Evolutionary conservation across 2,888 invertebrate genomes (phyloP).

Genomic region (Orthosia incerta): DNA sequence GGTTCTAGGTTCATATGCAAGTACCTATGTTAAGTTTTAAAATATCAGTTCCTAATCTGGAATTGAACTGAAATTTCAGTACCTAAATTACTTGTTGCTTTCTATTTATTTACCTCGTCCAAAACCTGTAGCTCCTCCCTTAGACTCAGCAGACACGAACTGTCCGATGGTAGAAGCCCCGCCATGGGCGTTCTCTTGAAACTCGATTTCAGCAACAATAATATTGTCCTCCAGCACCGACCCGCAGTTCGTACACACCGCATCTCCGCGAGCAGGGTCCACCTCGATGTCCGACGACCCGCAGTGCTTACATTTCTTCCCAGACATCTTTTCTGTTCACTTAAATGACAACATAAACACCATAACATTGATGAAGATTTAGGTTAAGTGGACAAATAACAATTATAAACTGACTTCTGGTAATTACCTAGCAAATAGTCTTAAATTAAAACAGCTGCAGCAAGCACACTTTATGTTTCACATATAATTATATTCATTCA

Average conservation of each 20-base stretch:
- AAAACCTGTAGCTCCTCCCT: slow-evolving; percentile 95
- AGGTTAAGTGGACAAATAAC: slow-evolving; percentile 47
- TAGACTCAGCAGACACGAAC: slow-evolving; percentile 97
- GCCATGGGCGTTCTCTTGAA: slow-evolving; percentile 97
- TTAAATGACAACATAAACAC: slow-evolving; percentile 43
- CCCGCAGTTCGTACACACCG: slow-evolving; percentile 98
- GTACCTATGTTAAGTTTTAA: no score
- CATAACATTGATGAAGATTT: slow-evolving; percentile 20
- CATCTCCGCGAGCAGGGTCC: slow-evolving; percentile 98
- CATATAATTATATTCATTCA: background rate
- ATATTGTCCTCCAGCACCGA: slow-evolving; percentile 98
- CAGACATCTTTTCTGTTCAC: slow-evolving; percentile 82
- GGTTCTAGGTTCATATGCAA: no score
- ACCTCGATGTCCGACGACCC: slow-evolving; percentile 98
- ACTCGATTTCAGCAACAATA: slow-evolving; percentile 99
- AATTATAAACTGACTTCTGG: slow-evolving; percentile 1
- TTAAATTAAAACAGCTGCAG: background rate
- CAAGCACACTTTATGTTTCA: slow-evolving; percentile 3
- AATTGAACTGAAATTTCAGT: no score
- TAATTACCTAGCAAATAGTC: slow-evolving; percentile 12
- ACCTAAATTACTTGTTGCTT: background rate
- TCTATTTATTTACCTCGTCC: slow-evolving; percentile 91
- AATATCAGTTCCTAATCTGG: no score
- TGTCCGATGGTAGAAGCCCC: slow-evolving; percentile 97
- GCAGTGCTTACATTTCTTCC: slow-evolving; percentile 96